Percentiles rank a stretch among this genome's conserved stretches.
phyloP scores from a whole-genome alignment of 2,113 vertebrate genomes.

The Elgaria multicarinata region DNA sequence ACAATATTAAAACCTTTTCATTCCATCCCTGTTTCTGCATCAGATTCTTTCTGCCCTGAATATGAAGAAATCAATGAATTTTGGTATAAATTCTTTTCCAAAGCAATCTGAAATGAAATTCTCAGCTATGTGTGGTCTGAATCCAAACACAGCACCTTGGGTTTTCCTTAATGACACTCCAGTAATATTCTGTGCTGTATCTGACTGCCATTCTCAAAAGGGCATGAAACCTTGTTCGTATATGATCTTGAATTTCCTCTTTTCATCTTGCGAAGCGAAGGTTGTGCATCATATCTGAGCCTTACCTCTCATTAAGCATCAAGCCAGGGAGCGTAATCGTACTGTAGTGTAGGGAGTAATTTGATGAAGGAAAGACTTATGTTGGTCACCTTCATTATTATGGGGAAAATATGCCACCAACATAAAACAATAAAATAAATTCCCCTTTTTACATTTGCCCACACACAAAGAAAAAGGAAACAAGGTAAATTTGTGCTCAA shows the following conservation, averaged over 20 bases:
- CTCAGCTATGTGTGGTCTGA: not conserved
- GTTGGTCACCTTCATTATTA: constrained; percentile 76
- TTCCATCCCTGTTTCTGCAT: too few relatives aligned
- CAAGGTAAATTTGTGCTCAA: constrained; percentile 82
- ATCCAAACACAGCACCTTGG: too few relatives aligned
- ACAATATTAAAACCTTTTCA: too few relatives aligned
- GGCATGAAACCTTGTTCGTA: not conserved
- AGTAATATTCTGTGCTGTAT: too few relatives aligned
- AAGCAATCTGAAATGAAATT: too few relatives aligned
- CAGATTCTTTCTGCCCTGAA: too few relatives aligned
- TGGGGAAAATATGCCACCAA: constrained; percentile 59
- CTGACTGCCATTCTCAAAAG: not conserved
- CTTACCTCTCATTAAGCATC: constrained; percentile 15
- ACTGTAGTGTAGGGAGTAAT: constrained; percentile 45
- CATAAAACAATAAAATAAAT: constrained; percentile 77
- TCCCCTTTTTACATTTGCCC: constrained; percentile 69
- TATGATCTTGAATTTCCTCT: not conserved
- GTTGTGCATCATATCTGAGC: fast-evolving
- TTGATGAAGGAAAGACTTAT: constrained; percentile 62
- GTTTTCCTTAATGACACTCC: not conserved
- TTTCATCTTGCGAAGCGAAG: not conserved
- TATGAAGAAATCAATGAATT: too few relatives aligned
- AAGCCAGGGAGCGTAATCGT: constrained; percentile 31
- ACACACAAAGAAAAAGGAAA: constrained; percentile 76
- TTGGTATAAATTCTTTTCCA: too few relatives aligned